Evolutionary conservation across 1,140 invertebrate genomes (phyloP), one percentile per base, ranked within the genome.

Genomic region (Leucophenga varia): DNA sequence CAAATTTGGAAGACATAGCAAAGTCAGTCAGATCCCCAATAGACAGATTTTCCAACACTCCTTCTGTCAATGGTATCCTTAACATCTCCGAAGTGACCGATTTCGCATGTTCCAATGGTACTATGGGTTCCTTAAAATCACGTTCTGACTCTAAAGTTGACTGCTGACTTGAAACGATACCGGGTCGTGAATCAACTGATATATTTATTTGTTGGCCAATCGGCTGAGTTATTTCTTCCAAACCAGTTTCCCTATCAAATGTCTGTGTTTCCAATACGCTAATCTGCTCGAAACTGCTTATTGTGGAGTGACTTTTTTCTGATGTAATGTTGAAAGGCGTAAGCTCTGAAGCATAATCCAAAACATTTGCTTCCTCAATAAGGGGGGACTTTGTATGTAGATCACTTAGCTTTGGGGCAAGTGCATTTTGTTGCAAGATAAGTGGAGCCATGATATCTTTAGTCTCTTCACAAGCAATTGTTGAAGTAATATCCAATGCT

Each of bases 201-300:
- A n/a, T n/a, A n/a, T n/a, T n/a, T n/a, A n/a, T n/a, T n/a, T n/a
- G n/a, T n/a, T n/a, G n/a, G n/a, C n/a, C n/a, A n/a, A n/a, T n/a
- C 2, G 57, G 49, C 13, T 54, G 50, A 1, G 18, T 39, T 4
- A 46, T 28, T n/a, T n/a, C n/a, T n/a, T n/a, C n/a, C n/a, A n/a
- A n/a, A n/a, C n/a, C n/a, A 37, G 45, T 46, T 34, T 59, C 64
- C 10, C 47, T 63, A 13, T 73, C 70, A 22, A 55, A 55, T 2
- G 49, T 28, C 35, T 55, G 40, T 10, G 47, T 49, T 38, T 68
- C 40, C 25, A 41, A 20, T 3, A 73, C 51, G 35, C 40, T 45
- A 2, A 70, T 39, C 30, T 61, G 57, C 13, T 56, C 10, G 1
- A 51, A 53, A 9, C 47, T 55, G 7, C 14, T 48, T 1, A 63